Evolutionary conservation across 2,797 vertebrate species (phyloP), one percentile per base, ranked within the genome.

Genomic region (Rhinatrema bivittatum): DNA sequence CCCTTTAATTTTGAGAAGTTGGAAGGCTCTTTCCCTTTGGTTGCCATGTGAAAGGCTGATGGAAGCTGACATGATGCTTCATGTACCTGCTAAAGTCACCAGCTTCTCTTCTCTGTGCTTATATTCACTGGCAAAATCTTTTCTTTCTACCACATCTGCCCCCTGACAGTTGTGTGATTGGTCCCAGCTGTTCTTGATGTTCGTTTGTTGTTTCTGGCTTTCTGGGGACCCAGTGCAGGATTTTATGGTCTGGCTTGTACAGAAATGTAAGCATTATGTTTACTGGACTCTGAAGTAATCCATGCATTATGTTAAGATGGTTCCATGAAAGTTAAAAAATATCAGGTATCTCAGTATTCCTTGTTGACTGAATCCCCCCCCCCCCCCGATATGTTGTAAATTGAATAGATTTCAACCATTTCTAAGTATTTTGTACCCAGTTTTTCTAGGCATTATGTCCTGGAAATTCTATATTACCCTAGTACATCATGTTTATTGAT

Each of bases 61-160:
- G 44, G 53, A 62, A 67, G 46, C 53, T 50, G 27, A 52, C 38
- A 45, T 48, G 47, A 41, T 29, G 29, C 36, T 57, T 23, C 50
- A 53, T 53, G 46, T 50, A 66, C 51, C 46, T 70, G 72, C 62
- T 60, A 53, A 53, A 72, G n/a, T n/a, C n/a, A n/a, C 53, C n/a
- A 67, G 43, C 55, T 38, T 60, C 52, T 48, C 65, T 66, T 68
- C n/a, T n/a, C 55, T 62, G 47, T 48, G 36, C 44, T 2, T 28
- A 45, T 22, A 59, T 65, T 52, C 45, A 18, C 20, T 25, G 38
- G 46, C 7, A 40, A 50, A 27, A 39, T 37, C n/a, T n/a, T 48
- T 31, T 41, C 32, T 38, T 50, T 35, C 43, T 63, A 25, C 44
- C 29, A 3, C 40, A 55, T 56, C 51, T 72, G 45, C 57, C 53